Conservation (phyloP, 2,888 invertebrate species). For the Andrena trimmerana region DNA sequence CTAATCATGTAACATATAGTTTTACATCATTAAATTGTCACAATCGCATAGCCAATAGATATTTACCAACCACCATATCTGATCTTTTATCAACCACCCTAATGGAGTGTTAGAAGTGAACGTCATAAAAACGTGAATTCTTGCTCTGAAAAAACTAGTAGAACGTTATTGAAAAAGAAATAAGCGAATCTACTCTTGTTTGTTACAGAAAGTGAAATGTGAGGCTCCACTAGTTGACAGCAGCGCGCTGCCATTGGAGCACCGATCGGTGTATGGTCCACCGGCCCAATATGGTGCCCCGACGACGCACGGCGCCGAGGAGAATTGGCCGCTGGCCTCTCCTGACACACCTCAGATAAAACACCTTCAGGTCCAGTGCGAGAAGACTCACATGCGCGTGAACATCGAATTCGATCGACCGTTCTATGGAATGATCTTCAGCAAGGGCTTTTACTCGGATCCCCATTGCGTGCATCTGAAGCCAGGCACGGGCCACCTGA, state of each 20-base stretch:
- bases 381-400: constrained; percentile 97
- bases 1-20: no score
- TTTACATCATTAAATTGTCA: no score
- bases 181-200: neutral
- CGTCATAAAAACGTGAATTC: neutral
- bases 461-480: constrained; percentile 96
- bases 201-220: constrained; percentile 90
- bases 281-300: constrained; percentile 86
- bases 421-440: constrained; percentile 98
- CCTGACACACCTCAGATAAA: constrained; percentile 97
- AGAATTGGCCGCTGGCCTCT: constrained; percentile 95
- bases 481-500: constrained; percentile 95
- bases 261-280: constrained; percentile 90
- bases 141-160: neutral
- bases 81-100: no score
- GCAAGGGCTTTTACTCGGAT: constrained; percentile 97
- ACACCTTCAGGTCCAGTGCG: constrained; percentile 97
- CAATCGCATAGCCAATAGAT: no score
- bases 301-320: constrained; percentile 87
- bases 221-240: constrained; percentile 93
- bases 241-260: constrained; percentile 92
- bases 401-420: constrained; percentile 98
- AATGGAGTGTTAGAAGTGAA: no score
- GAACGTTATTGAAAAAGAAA: neutral
- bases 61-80: no score